Conservation (phyloP, 2,888 invertebrate genomes). For the Drosophila mayaguana region DNA sequence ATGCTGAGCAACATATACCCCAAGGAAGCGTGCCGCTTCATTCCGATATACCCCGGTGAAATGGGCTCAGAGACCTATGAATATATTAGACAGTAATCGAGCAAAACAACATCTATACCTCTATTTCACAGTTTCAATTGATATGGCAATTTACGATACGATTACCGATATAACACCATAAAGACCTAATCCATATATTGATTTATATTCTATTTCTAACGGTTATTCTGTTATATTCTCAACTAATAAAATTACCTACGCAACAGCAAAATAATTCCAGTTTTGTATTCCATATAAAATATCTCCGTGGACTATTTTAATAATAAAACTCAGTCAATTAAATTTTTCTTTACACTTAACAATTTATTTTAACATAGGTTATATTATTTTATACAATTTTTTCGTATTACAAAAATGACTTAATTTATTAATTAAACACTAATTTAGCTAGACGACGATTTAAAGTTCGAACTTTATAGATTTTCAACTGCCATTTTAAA, state of each 20-base stretch:
- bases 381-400: conserved; percentile 67
- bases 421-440: conserved; percentile 64
- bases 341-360: conserved; percentile 65
- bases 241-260: not conserved
- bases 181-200: not conserved
- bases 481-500: conserved; percentile 56
- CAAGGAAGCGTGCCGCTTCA: not conserved
- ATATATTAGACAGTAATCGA: too few species aligned
- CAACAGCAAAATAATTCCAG: not conserved
- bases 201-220: not conserved
- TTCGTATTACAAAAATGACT: conserved; percentile 73
- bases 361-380: conserved; percentile 80
- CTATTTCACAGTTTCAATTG: too few species aligned
- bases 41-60: not conserved
- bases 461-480: conserved; percentile 41
- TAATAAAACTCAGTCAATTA: conserved; percentile 20
- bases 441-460: conserved; percentile 69
- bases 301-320: not conserved
- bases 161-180: not conserved
- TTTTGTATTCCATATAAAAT: not conserved
- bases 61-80: not conserved
- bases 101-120: too few species aligned
- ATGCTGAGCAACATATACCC: conserved; percentile 2
- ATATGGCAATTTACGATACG: too few species aligned
- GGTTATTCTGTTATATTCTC: not conserved